Evolutionary conservation across 2,113 vertebrate species (phyloP).

Genomic region (Cyanoderma ruficeps): DNA sequence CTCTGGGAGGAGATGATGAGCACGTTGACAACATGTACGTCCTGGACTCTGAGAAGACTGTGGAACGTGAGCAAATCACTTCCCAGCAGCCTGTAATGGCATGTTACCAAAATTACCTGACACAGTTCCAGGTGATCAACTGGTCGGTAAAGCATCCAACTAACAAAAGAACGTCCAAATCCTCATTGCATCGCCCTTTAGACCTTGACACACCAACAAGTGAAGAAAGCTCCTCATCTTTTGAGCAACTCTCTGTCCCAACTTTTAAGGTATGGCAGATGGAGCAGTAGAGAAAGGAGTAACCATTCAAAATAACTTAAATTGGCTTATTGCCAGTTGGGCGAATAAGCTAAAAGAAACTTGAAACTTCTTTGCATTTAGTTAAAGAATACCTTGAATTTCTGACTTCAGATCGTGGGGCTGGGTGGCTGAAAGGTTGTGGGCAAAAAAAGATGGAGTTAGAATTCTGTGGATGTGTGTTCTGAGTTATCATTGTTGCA

Average conservation of each 20-base stretch:
- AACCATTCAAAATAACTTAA: not conserved
- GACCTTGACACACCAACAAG: slow-evolving; percentile 95
- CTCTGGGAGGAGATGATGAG: slow-evolving; percentile 92
- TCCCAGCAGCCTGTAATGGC: slow-evolving; percentile 91
- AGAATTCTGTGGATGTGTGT: not conserved
- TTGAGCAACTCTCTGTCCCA: slow-evolving; percentile 92
- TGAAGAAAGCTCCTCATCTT: slow-evolving; percentile 89
- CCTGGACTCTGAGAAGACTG: slow-evolving; percentile 82
- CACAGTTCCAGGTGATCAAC: slow-evolving; percentile 93
- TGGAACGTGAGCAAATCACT: slow-evolving; percentile 82
- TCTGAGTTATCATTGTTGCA: not conserved
- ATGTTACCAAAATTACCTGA: slow-evolving; percentile 92
- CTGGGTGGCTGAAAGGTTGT: not conserved
- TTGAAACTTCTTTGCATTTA: not conserved
- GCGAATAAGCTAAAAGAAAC: not conserved
- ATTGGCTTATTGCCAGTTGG: not conserved
- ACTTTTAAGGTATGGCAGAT: slow-evolving; percentile 86
- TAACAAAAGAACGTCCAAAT: slow-evolving; percentile 97
- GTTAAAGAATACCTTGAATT: not conserved
- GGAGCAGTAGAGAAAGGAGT: not conserved
- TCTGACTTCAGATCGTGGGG: not conserved
- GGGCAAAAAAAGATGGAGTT: not conserved
- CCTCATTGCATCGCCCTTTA: slow-evolving; percentile 92
- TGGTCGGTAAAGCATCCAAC: slow-evolving; percentile 95
- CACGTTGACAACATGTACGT: slow-evolving; percentile 75